These are phyloP conservation scores for Scolanthus callimorphus DNA, from an alignment of 92 coral and sea anemone genomes.

Conservation along the genomic window DNA sequence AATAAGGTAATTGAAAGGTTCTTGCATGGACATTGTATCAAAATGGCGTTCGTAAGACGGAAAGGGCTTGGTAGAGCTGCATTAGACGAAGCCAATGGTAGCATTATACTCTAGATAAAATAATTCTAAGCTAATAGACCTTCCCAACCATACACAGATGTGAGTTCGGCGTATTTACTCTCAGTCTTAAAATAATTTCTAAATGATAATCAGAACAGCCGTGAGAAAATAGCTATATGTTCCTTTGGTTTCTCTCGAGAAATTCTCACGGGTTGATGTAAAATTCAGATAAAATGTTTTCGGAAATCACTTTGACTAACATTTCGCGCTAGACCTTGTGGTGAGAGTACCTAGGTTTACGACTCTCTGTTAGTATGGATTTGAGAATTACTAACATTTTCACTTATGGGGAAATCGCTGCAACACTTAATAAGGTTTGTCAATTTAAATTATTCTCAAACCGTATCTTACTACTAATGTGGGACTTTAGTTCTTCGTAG, in stretches of 20 bases:
- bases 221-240: constrained; percentile 86
- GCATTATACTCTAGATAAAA: not conserved
- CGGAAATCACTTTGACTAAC: too few relatives aligned
- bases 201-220: constrained; percentile 77
- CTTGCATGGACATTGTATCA: not conserved
- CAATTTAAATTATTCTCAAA: too few relatives aligned
- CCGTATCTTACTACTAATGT: too few relatives aligned
- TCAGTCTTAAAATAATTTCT: constrained; percentile 15
- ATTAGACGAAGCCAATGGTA: not conserved
- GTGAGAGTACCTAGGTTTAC: too few relatives aligned
- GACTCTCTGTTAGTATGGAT: too few relatives aligned
- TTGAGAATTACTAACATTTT: too few relatives aligned
- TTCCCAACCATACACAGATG: constrained; percentile 23
- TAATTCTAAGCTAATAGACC: not conserved
- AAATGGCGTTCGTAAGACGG: not conserved
- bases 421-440: too few relatives aligned
- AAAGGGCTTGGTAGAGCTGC: not conserved
- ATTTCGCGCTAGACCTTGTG: too few relatives aligned
- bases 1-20: not conserved
- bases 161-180: constrained; percentile 28
- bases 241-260: constrained; percentile 71
- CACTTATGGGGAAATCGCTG: too few relatives aligned
- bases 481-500: too few relatives aligned
- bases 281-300: constrained; percentile 67
- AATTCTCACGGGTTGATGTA: constrained; percentile 87